Base-by-base conservation (phyloP, 2,888 invertebrate genomes). In the Andrena chrysosceles region DNA sequence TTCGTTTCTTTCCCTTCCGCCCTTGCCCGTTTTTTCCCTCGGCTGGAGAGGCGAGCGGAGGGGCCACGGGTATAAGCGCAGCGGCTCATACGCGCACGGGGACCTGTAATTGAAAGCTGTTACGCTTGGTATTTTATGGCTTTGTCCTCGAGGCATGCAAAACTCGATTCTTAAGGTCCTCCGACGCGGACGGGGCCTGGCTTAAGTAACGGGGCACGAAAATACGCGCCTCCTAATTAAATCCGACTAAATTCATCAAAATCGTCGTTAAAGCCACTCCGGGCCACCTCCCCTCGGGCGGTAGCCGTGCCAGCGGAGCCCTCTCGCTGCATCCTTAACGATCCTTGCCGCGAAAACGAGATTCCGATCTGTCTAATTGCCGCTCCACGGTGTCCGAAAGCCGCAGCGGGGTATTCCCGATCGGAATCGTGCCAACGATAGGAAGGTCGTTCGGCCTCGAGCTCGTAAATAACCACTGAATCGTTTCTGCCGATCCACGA, bases 81-180 rank as follows among this genome's bases (percentile, higher is more conserved):
- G 82, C 86, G 73, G 77, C 87, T 89, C 89, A 84, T 90, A 87
- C 87, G 85, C 87, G 86, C 84, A 77, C 86, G 86, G 87, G 89
- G 90, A 89, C 88, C 87, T 87, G 90, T 92, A 93, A 92, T 92
- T 93, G 93, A 93, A 93, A 93, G 93, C 92, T 92, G 93, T 93
- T 93, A 92, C 91, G 91, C 93, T 90, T 76, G 89, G 89, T 92
- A 93, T 92, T 93, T 93, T 93, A 93, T 90, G 93, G 86, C 90
- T 92, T 90, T 92, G 92, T 92, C 89, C 88, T 78, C 87, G 87
- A 89, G 93, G 89, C 91, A 92, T 91, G 91, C 91, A 91, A 91
- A 92, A 93, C 91, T 91, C 91, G 89, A 91, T 90, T 91, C 89
- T 90, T 85, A 89, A 90, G 85, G 89, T 91, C 86, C 83, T 72